Evolutionary conservation across 2,888 invertebrate genomes (phyloP).

Genomic region (Rhabditophanes sp.): DNA sequence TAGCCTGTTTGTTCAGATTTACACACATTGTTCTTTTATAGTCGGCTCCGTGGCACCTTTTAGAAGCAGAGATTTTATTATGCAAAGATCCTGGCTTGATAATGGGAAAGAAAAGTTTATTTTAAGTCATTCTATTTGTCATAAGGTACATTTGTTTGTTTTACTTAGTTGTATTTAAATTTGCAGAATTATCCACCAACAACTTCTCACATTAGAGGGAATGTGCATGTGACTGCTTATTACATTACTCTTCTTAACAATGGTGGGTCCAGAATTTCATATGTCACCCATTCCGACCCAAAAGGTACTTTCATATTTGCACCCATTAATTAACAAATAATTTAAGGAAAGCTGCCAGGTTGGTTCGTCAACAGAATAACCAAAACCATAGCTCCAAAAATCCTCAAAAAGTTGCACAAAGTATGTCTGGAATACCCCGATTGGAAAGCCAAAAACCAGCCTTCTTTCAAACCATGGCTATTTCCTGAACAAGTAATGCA

Average conservation of each 20-base stretch:
- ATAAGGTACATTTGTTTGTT: slow-evolving; percentile 53
- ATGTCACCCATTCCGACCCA: slow-evolving; percentile 75
- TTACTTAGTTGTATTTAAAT: slow-evolving; percentile 1
- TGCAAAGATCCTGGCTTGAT: slow-evolving; percentile 78
- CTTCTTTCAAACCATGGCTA: slow-evolving; percentile 69
- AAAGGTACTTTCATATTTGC: slow-evolving; percentile 51
- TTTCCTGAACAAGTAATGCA: slow-evolving; percentile 59
- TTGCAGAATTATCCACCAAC: slow-evolving; percentile 57
- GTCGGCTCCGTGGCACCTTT: slow-evolving; percentile 28
- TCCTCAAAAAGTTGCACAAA: slow-evolving; percentile 64
- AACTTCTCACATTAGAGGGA: slow-evolving; percentile 61
- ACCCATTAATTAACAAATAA: background rate
- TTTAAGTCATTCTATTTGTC: slow-evolving; percentile 73
- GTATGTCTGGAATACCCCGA: slow-evolving; percentile 62
- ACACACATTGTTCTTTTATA: slow-evolving; percentile 7
- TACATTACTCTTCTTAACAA: slow-evolving; percentile 53
- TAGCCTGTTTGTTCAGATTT: background rate
- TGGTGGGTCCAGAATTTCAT: slow-evolving; percentile 62
- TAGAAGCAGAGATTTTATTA: slow-evolving; percentile 62
- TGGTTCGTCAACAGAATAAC: slow-evolving; percentile 78
- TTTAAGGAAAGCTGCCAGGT: slow-evolving; percentile 54
- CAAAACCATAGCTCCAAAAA: slow-evolving; percentile 68
- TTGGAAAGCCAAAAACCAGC: slow-evolving; percentile 66
- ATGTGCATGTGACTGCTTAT: slow-evolving; percentile 54
- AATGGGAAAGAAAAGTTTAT: slow-evolving; percentile 69